Percentiles rank a stretch among this genome's conserved stretches.
Evolutionary conservation across 2,797 vertebrate genomes (phyloP).

Genomic region (Numenius phaeopus): DNA sequence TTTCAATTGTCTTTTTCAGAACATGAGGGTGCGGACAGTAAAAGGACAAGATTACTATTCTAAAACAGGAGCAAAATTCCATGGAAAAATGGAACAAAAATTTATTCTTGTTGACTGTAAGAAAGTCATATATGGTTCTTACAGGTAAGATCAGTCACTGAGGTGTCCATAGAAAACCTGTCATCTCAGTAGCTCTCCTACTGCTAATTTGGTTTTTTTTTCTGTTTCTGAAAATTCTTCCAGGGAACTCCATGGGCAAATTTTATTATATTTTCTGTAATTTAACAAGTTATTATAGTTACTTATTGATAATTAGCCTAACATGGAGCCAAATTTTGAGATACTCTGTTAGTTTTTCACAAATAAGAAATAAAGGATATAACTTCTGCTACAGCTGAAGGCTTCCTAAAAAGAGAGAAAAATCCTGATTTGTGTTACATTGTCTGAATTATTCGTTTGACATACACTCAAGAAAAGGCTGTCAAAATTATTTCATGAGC

Average conservation of each 20-base stretch:
- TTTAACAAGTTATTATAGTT: background rate
- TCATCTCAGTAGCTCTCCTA: background rate
- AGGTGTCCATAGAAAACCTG: background rate
- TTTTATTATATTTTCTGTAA: background rate
- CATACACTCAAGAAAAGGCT: background rate
- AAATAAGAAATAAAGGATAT: background rate
- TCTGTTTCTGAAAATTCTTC: background rate
- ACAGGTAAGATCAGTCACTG: slow-evolving; percentile 87
- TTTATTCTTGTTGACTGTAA: slow-evolving; percentile 95
- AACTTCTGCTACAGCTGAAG: background rate
- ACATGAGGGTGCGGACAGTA: slow-evolving; percentile 94
- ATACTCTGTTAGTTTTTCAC: background rate
- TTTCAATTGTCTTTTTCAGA: slow-evolving; percentile 81
- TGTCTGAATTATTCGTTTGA: background rate
- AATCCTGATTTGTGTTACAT: background rate
- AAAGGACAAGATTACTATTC: slow-evolving; percentile 95
- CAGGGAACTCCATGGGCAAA: background rate
- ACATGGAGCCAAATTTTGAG: background rate
- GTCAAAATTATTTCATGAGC: background rate
- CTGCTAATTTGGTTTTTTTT: accelerated
- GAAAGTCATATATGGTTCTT: slow-evolving; percentile 94
- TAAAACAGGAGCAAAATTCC: slow-evolving; percentile 93
- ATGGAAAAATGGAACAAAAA: slow-evolving; percentile 93
- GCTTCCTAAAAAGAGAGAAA: background rate
- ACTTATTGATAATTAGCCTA: background rate